Evolutionary conservation across 2,797 vertebrate genomes (phyloP), one percentile per base, ranked within the genome.

Genomic region (Limnodromus scolopaceus): DNA sequence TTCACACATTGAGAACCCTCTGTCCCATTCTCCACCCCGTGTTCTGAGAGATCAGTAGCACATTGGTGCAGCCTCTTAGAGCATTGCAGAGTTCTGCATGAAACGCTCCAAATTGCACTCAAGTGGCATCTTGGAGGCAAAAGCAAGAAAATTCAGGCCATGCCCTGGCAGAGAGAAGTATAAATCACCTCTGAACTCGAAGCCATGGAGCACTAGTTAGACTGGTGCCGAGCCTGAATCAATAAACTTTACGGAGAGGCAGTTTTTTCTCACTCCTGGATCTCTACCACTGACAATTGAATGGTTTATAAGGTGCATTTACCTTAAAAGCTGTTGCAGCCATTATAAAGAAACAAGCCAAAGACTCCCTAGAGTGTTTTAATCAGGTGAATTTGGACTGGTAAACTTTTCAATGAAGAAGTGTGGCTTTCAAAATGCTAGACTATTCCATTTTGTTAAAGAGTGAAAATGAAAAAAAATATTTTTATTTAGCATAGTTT

Each of bases 21-120:
- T 13, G 46, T 6, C 6, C 14, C 6, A 6, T 17, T 19, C 5
- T 10, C 8, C 15, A 69, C 3, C 8, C 15, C 0, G 2, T n/a
- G 11, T 85, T 87, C 81, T 75, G 38, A 80, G 68, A 66, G 27
- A 30, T 51, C 53, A 2, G 7, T 25, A 28, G 9, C 5, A 11
- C 10, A 13, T 70, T 20, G 17, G 5, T 28, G 6, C 8, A 39
- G 23, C 22, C 9, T 76, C 17, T 46, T 19, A 53, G 8, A 61
- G 23, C 0, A 0, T 9, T 18, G 19, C 25, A 15, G 23, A 68
- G 45, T 57, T 88, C 58, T 17, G 11, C 57, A 77, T 36, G 86
- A 84, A 61, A 57, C 16, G n/a, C 23, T 7, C 11, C 7, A n/a
- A n/a, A n/a, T 4, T 36, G 41, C 34, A 71, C 46, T 86, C 81